Evolutionary conservation across 2,113 vertebrate species (phyloP), one percentile per base, ranked within the genome.

Genomic region (Eclectus roratus): DNA sequence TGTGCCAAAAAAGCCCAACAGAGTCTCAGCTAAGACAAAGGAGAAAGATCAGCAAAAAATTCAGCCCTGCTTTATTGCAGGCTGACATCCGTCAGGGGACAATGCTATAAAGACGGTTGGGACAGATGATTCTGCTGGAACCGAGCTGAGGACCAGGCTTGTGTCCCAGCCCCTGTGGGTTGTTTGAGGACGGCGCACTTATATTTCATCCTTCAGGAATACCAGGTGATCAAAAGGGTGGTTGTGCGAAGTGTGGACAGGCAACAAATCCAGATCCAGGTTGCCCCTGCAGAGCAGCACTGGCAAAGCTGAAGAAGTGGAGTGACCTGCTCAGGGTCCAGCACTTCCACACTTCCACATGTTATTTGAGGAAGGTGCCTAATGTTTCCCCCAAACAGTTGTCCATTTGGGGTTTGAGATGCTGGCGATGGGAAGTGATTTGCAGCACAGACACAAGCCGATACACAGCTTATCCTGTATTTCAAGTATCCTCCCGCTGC

Each of bases 1-100:
- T n/a, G n/a, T 37, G n/a, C 50, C 44, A 29, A 64, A 63, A 9
- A 8, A 2, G 0, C 4, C 8, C 47, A 72, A 2, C 29, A 31
- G 23, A 29, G 27, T 58, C 44, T 20, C 70, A 33, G 12, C 6
- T 39, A 61, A 44, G 78, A 35, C 20, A 69, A 65, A 94, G 10
- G 52, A 66, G 21, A 46, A 39, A 64, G 21, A 43, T 17, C 10
- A 64, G 61, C 20, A n/a, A 77, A 79, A 81, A 44, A 52, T 9
- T 7, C 21, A 80, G 33, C 33, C 14, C 63, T 1, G 0, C 43
- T 89, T 81, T n/a, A 15, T 17, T 50, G 46, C 13, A 84, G 69
- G 27, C 55, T 35, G 69, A 43, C 37, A 29, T 53, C 41, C n/a
- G 16, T 50, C 9, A 31, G 43, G 13, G 77, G 20, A 23, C 0